Evolutionary conservation across 1,140 invertebrate genomes (phyloP).

Genomic region (Rhopalosiphum padi): DNA sequence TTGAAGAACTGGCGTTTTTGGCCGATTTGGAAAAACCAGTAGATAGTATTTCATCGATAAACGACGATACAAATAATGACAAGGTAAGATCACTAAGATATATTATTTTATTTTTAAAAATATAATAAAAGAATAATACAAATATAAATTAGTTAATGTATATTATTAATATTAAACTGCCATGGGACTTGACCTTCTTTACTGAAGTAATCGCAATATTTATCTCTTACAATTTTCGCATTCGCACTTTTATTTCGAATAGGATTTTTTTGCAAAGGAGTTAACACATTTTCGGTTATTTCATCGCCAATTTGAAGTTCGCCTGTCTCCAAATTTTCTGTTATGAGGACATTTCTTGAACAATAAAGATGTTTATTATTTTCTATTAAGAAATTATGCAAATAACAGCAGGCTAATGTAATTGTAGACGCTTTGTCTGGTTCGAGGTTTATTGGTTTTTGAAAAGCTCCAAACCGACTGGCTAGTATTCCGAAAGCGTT

Average conservation of each 20-base stretch:
- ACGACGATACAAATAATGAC: slow-evolving; percentile 7
- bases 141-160: slow-evolving; percentile 27
- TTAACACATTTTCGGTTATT: slow-evolving; percentile 44
- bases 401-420: slow-evolving; percentile 60
- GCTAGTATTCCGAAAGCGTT: slow-evolving; percentile 66
- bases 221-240: slow-evolving; percentile 42
- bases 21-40: slow-evolving; percentile 14
- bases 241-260: background rate
- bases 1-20: slow-evolving; percentile 59
- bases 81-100: background rate
- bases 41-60: slow-evolving; percentile 8
- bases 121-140: slow-evolving; percentile 35
- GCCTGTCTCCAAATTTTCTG: slow-evolving; percentile 27
- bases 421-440: slow-evolving; percentile 61
- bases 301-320: slow-evolving; percentile 25
- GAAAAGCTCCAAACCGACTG: slow-evolving; percentile 62
- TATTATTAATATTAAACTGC: slow-evolving; percentile 37
- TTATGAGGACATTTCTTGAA: slow-evolving; percentile 5
- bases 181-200: slow-evolving; percentile 45
- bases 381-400: slow-evolving; percentile 61
- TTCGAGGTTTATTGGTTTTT: slow-evolving; percentile 62
- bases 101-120: slow-evolving; percentile 45
- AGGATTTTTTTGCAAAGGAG: slow-evolving; percentile 7
- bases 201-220: slow-evolving; percentile 39
- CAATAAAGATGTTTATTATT: slow-evolving; percentile 31